Percentiles rank a stretch among this genome's conserved stretches.
These are phyloP conservation scores for Heliconius eleuchia DNA, from an alignment of 1,140 invertebrate species.

Conservation along the genomic window DNA sequence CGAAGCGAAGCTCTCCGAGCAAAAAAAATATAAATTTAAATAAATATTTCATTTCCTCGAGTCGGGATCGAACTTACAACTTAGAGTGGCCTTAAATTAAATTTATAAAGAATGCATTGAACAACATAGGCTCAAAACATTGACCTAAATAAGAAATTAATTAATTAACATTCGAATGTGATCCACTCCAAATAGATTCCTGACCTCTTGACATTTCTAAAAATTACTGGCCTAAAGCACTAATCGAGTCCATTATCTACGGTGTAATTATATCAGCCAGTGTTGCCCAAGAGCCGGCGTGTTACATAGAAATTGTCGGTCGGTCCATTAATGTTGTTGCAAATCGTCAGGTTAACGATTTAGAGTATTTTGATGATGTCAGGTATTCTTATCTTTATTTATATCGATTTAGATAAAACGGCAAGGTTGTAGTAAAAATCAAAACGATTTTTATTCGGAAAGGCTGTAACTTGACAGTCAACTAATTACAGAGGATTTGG, in stretches of 20 bases:
- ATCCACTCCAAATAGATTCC: constrained; percentile 17
- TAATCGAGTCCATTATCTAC: constrained; percentile 39
- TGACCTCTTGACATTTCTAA: constrained; percentile 47
- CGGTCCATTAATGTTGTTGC: constrained; percentile 36
- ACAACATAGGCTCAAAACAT: not conserved
- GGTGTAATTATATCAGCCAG: constrained; percentile 43
- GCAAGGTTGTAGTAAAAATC: not conserved
- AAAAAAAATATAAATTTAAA: too few relatives aligned
- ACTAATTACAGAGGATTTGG: not conserved
- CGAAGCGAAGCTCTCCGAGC: too few relatives aligned
- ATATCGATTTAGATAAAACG: not conserved
- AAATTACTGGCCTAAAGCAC: constrained; percentile 41
- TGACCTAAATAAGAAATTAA: constrained; percentile 10
- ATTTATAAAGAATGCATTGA: not conserved
- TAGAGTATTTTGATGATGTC: constrained; percentile 16
- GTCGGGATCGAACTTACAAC: too few relatives aligned
- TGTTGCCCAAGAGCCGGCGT: constrained; percentile 30
- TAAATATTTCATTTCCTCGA: too few relatives aligned
- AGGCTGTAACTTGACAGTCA: not conserved
- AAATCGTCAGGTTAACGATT: constrained; percentile 36
- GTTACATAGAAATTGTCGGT: constrained; percentile 30
- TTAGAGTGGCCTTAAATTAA: too few relatives aligned
- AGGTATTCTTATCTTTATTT: constrained; percentile 1
- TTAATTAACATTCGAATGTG: constrained; percentile 15
- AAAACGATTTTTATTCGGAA: not conserved